phyloP scores from a whole-genome alignment of 2,888 invertebrate species.

The Dasypogon diadema region DNA sequence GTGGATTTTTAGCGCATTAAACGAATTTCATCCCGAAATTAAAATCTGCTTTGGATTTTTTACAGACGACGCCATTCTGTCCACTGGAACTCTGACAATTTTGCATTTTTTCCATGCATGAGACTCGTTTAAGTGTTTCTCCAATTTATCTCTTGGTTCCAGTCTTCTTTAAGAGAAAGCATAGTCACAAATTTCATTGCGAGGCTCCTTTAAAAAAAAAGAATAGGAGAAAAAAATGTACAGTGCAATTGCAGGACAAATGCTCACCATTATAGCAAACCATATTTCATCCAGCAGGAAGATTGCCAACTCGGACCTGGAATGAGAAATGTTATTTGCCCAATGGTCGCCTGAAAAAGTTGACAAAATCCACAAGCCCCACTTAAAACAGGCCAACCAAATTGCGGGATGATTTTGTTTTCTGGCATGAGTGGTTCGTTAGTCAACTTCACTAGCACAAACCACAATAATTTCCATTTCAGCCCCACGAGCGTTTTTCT shows the following conservation, averaged over 20 bases:
- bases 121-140: neutral
- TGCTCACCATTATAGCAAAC: neutral
- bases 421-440: neutral
- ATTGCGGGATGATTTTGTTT: neutral
- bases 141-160: neutral
- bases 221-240: neutral
- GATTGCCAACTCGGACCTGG: neutral
- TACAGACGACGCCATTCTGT: neutral
- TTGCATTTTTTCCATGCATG: neutral
- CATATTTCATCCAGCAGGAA: neutral
- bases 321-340: neutral
- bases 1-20: neutral
- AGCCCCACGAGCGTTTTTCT: conserved; percentile 2
- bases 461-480: conserved; percentile 5
- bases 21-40: neutral
- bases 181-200: neutral
- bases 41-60: neutral
- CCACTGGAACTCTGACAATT: neutral
- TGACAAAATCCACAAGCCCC: neutral
- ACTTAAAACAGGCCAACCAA: neutral
- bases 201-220: neutral
- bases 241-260: conserved; percentile 37
- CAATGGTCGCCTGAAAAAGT: neutral
- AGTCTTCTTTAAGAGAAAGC: neutral
- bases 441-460: neutral